Conservation (phyloP, 2,888 invertebrate species). For the Chelonus formosanus region DNA sequence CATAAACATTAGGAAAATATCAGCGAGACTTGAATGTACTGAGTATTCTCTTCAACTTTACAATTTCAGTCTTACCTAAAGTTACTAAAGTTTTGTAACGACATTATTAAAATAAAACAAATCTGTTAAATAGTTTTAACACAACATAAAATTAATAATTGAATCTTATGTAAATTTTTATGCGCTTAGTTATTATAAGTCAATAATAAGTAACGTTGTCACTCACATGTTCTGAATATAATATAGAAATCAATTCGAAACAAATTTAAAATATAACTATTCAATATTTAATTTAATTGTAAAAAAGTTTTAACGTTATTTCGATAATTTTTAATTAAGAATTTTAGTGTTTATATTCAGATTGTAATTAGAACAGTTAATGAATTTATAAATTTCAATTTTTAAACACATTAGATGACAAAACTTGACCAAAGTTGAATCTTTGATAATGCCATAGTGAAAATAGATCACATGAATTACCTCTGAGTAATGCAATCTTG, state of each 20-base stretch:
- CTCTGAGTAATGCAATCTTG: constrained; percentile 15
- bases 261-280: no score
- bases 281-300: no score
- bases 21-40: constrained; percentile 12
- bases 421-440: background rate
- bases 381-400: background rate
- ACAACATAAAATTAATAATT: no score
- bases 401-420: background rate
- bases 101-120: constrained; percentile 16
- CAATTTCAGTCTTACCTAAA: constrained; percentile 38
- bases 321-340: no score
- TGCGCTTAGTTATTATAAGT: no score
- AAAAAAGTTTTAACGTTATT: no score
- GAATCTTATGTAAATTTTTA: no score
- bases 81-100: constrained; percentile 38
- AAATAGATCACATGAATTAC: constrained; percentile 19
- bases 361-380: no score
- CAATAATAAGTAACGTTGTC: no score
- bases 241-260: no score
- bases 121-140: background rate
- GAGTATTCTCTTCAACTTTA: constrained; percentile 15
- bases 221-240: no score
- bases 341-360: no score
- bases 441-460: constrained; percentile 4
- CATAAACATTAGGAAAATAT: constrained; percentile 4